Percentiles rank a stretch among this genome's conserved stretches.
Conservation (phyloP, 2,888 invertebrate species). For the Drosophila greeni region DNA sequence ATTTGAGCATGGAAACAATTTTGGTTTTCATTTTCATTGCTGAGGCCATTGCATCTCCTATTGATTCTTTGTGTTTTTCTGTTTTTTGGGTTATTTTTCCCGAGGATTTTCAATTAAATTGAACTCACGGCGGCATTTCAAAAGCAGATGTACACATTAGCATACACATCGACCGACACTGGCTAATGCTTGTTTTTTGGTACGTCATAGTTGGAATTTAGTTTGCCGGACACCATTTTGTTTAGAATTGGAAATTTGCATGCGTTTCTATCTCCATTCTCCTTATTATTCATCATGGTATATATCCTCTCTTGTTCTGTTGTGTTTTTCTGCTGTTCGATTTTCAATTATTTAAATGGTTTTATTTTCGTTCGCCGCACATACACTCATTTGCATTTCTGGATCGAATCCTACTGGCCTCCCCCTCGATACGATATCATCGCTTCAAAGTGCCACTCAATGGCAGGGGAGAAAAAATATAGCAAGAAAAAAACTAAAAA, state of each 20-base stretch:
- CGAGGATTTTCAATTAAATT: conserved; percentile 17
- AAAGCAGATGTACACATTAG: conserved; percentile 30
- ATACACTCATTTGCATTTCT: conserved; percentile 64
- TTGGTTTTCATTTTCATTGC: not conserved
- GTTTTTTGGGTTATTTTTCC: not conserved
- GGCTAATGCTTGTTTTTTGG: conserved; percentile 15
- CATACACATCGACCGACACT: conserved; percentile 13
- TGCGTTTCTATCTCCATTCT: conserved; percentile 41
- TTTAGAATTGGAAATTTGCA: conserved; percentile 39
- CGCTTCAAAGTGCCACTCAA: conserved; percentile 70
- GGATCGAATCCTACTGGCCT: conserved; percentile 1
- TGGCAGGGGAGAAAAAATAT: conserved; percentile 12
- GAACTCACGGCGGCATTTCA: conserved; percentile 27
- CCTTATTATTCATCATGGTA: conserved; percentile 26
- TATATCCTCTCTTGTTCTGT: conserved; percentile 20
- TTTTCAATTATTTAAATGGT: conserved; percentile 75
- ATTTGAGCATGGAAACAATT: not conserved
- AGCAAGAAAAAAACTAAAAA: conserved; percentile 61
- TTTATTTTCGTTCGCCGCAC: conserved; percentile 60
- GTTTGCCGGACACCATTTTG: conserved; percentile 42
- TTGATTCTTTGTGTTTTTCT: not conserved
- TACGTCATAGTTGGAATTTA: conserved; percentile 46
- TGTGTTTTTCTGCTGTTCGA: conserved; percentile 58
- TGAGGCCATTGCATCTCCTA: not conserved
- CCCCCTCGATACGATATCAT: conserved; percentile 21